Evolutionary conservation across 2,888 invertebrate species (phyloP), one percentile per base, ranked within the genome.

Genomic region (Calameuta pallipes): DNA sequence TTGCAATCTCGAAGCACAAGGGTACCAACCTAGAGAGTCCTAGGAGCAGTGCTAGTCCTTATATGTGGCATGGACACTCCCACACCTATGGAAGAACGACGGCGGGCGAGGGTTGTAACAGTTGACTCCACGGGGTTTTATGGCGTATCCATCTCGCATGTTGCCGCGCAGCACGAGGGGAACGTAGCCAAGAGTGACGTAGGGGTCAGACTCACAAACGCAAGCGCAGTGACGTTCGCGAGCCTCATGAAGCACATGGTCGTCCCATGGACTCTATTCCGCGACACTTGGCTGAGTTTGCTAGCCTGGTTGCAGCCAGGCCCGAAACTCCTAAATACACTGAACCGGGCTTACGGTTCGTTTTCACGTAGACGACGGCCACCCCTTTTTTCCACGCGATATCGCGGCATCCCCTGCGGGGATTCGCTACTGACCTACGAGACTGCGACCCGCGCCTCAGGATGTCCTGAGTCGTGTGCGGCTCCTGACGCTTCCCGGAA

Each of bases 191-290:
- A 76, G 73, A 34, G 81, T 83, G 81, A 82, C 81, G 85, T 84
- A 85, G 86, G 87, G 89, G 87, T 87, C 89, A 89, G 88, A 86
- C 87, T 84, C 84, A 85, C 82, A 85, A 87, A 89, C 90, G 91
- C 91, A 89, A 79, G 90, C 90, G 90, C 90, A 90, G 89, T 90
- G 87, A 87, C 82, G 87, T 84, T 87, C 84, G 85, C 87, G 88
- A 89, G 86, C 78, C 84, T 85, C 86, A 85, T 83, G 85, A 85
- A 90, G 90, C 90, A 90, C 91, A 91, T 91, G 91, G 90, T 89
- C 84, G 82, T 76, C 80, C 83, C 82, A 56, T 56, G 79, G 82
- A 79, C 82, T 83, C 82, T 83, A 79, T 86, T 84, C 84, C 83
- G 81, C 85, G 82, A 77, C 83, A 80, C 81, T 83, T 56, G 23